Evolutionary conservation across 1,140 invertebrate species (phyloP).

Genomic region (Lerema accius): DNA sequence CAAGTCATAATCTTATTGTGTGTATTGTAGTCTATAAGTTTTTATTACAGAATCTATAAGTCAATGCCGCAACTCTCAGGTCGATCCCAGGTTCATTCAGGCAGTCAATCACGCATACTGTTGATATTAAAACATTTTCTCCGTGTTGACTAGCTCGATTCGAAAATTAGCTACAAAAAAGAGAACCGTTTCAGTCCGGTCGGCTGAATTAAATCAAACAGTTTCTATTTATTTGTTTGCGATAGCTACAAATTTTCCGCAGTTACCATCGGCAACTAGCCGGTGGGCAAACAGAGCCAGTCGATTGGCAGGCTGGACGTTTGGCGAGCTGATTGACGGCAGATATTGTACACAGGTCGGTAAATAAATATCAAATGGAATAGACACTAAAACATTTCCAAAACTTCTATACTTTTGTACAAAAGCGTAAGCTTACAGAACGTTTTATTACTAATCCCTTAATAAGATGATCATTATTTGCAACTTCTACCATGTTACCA

Average conservation of each 20-base stretch:
- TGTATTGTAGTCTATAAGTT: not conserved
- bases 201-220: slow-evolving; percentile 23
- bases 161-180: no score
- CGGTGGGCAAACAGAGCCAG: not conserved
- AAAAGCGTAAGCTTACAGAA: no score
- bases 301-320: slow-evolving; percentile 9
- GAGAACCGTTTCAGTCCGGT: slow-evolving; percentile 5
- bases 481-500: no score
- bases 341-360: slow-evolving; percentile 37
- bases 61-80: not conserved
- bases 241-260: slow-evolving; percentile 24
- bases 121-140: no score
- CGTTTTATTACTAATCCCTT: no score
- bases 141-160: no score
- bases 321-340: slow-evolving; percentile 43
- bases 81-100: not conserved
- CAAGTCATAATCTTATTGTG: slow-evolving; percentile 22
- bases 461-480: no score
- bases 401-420: no score
- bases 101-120: no score
- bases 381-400: no score
- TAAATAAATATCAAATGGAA: no score
- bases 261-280: slow-evolving; percentile 6
- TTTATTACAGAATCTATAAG: slow-evolving; percentile 1
- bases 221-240: slow-evolving; percentile 29